Conservation (phyloP, 2,888 invertebrate genomes). For the Taenaris catops region DNA sequence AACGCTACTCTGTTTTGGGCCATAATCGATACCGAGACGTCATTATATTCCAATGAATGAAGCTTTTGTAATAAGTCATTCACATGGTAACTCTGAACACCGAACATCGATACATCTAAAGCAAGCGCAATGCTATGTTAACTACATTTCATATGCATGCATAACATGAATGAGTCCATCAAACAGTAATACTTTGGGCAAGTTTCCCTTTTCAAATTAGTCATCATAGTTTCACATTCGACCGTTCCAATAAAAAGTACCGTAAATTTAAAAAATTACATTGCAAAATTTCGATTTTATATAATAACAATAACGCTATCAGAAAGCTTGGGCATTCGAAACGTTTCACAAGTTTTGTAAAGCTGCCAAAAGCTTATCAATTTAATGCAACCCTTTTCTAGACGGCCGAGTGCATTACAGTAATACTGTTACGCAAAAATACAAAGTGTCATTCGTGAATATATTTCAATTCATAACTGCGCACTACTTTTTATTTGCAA, state of each 20-base stretch:
- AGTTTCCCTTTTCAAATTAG: too few relatives aligned
- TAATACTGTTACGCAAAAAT: neutral
- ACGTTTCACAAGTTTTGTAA: conserved; percentile 7
- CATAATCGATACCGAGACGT: too few relatives aligned
- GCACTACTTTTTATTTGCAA: neutral
- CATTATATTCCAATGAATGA: conserved; percentile 15
- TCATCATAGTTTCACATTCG: too few relatives aligned
- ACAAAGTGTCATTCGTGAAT: neutral
- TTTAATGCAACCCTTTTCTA: conserved; percentile 12
- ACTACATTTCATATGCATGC: conserved; percentile 1
- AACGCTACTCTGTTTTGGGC: too few relatives aligned
- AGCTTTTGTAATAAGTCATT: conserved; percentile 17
- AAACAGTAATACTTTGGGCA: too few relatives aligned
- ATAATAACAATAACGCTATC: conserved; percentile 11
- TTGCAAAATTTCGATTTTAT: too few relatives aligned
- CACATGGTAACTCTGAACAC: conserved; percentile 11
- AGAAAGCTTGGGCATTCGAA: conserved; percentile 3
- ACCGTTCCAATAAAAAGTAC: too few relatives aligned
- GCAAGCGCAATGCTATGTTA: too few relatives aligned
- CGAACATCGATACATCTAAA: too few relatives aligned
- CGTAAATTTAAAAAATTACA: too few relatives aligned
- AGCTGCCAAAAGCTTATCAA: conserved; percentile 13
- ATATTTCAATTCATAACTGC: neutral
- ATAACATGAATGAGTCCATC: neutral
- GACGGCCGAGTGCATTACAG: neutral